phyloP scores from a whole-genome alignment of 2,113 vertebrate species.

The Lasiurus borealis region DNA sequence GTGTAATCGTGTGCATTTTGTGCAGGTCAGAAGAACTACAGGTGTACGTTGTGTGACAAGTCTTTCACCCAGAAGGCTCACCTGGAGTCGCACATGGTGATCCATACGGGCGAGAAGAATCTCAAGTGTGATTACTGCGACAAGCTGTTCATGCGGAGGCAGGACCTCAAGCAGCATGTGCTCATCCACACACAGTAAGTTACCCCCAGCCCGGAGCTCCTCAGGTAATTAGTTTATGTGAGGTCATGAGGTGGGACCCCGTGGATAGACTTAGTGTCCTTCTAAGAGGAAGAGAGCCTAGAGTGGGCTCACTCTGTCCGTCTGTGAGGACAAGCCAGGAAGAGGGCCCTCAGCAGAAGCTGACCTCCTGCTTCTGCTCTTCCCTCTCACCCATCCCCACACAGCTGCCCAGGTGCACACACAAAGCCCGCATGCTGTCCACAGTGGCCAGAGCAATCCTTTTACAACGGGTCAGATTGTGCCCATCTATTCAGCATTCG shows the following conservation, averaged over 20 bases:
- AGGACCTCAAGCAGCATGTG: constrained; percentile 97
- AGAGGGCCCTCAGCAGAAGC: too few species aligned
- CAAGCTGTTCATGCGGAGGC: constrained; percentile 95
- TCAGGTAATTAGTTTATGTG: too few species aligned
- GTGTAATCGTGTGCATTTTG: neutral
- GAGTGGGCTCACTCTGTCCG: too few species aligned
- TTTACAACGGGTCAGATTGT: neutral
- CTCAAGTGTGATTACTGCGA: constrained; percentile 98
- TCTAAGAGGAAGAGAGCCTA: too few species aligned
- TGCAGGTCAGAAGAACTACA: constrained; percentile 98
- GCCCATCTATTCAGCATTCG: neutral
- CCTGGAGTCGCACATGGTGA: constrained; percentile 97
- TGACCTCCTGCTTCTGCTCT: neutral
- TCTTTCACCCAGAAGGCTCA: constrained; percentile 98
- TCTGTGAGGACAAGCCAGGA: too few species aligned
- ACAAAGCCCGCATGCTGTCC: neutral
- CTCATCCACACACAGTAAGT: constrained; percentile 97
- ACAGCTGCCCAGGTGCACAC: neutral
- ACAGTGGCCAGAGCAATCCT: neutral
- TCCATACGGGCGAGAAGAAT: constrained; percentile 96
- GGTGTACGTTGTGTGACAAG: constrained; percentile 95
- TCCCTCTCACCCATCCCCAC: neutral
- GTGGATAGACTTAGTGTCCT: too few species aligned
- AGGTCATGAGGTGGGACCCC: too few species aligned
- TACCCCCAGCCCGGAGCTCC: rapidly evolving